Conservation (phyloP, 2,888 invertebrate genomes). For the Melipona bicolor region DNA sequence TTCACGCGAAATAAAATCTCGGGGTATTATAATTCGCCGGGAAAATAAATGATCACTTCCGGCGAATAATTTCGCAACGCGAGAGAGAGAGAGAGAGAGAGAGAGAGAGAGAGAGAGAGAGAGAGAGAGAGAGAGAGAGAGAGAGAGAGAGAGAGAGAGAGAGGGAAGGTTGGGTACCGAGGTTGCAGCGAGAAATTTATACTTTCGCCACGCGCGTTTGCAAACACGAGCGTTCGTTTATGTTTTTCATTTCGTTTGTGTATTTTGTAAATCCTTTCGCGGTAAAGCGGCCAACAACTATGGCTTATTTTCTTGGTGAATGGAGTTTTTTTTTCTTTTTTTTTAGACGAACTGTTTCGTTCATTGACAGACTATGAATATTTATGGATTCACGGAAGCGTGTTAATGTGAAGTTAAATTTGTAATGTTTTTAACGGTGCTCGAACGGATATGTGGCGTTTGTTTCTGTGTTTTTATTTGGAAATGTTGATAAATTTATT, state of each 20-base stretch:
- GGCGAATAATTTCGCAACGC: background rate
- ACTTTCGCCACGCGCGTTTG: background rate
- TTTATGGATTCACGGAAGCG: background rate
- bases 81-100: background rate
- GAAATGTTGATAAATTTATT: too few species aligned
- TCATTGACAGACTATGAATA: background rate
- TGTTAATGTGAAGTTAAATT: background rate
- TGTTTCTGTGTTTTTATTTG: too few species aligned
- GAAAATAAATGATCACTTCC: background rate
- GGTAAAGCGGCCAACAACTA: too few species aligned
- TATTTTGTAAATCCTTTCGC: background rate
- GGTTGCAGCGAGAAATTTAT: background rate
- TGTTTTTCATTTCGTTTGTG: background rate
- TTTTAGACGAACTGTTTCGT: too few species aligned
- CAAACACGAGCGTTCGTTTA: background rate
- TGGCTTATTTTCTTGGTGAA: background rate
- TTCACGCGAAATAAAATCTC: background rate
- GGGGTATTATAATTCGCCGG: background rate
- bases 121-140: too few species aligned
- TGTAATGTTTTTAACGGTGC: too few species aligned
- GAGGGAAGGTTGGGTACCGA: background rate
- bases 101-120: too few species aligned
- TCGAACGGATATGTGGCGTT: too few species aligned
- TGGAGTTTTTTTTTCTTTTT: too few species aligned
- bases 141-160: too few species aligned